Percentiles rank a stretch among this genome's conserved stretches.
Evolutionary conservation across 2,797 vertebrate species (phyloP).

Genomic region (Gambelia wislizenii): DNA sequence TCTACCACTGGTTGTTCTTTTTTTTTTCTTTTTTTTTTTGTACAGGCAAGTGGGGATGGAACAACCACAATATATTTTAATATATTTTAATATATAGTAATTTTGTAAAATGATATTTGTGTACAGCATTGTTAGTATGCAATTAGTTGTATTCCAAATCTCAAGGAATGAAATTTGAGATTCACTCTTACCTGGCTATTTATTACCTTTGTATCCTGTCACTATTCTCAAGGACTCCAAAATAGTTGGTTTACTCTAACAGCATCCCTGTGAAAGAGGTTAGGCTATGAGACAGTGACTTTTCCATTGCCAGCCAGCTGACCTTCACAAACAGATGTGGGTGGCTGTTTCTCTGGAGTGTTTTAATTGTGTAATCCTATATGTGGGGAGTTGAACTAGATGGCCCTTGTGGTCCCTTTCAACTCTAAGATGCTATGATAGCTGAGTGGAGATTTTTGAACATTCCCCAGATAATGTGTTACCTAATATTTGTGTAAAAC

Average conservation of each 20-base stretch:
- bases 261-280: neutral
- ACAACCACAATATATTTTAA: neutral
- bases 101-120: too few species aligned
- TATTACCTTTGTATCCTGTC: too few species aligned
- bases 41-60: neutral
- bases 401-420: too few species aligned
- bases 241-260: neutral
- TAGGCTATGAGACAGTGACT: neutral
- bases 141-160: neutral
- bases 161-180: neutral
- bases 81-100: too few species aligned
- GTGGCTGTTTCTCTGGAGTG: too few species aligned
- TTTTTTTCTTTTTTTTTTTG: too few species aligned
- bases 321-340: neutral
- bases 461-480: neutral
- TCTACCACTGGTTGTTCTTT: neutral
- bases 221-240: neutral
- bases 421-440: too few species aligned
- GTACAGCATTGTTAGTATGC: too few species aligned
- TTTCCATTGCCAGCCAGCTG: neutral
- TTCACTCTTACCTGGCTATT: neutral
- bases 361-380: too few species aligned
- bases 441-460: neutral
- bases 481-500: neutral
- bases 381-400: too few species aligned